Percentiles rank a stretch among this genome's conserved stretches.
Conservation (phyloP, 2,888 invertebrate species). For the Drosophila ustulata region DNA sequence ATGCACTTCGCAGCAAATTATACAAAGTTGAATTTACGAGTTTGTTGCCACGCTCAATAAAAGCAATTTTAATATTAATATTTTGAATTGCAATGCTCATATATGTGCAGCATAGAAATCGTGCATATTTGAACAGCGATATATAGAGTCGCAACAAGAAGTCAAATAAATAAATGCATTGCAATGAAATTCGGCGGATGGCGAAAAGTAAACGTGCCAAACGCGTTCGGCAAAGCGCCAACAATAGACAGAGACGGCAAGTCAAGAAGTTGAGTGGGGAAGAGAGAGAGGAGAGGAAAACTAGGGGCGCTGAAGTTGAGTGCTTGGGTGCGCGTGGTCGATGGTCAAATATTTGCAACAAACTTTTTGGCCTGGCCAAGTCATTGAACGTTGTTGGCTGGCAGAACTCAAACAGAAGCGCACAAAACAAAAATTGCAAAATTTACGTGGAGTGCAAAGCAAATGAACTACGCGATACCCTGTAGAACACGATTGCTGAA, state of each 20-base stretch:
- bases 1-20: conserved; percentile 50
- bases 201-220: conserved; percentile 61
- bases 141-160: conserved; percentile 40
- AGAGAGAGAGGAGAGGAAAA: no score
- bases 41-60: conserved; percentile 47
- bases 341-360: conserved; percentile 78
- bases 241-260: conserved; percentile 8
- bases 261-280: not conserved
- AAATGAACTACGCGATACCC: conserved; percentile 39
- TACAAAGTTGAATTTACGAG: conserved; percentile 70
- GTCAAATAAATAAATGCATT: conserved; percentile 80
- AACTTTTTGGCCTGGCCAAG: conserved; percentile 73
- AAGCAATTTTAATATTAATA: conserved; percentile 74
- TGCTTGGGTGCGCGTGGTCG: conserved; percentile 56
- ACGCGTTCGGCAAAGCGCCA: conserved; percentile 50
- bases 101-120: conserved; percentile 8
- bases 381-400: conserved; percentile 73
- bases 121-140: conserved; percentile 33
- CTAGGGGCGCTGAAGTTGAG: conserved; percentile 29
- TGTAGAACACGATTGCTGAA: conserved; percentile 16
- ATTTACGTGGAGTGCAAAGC: conserved; percentile 24
- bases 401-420: conserved; percentile 66
- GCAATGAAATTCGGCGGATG: conserved; percentile 53
- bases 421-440: conserved; percentile 47
- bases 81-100: conserved; percentile 39